Conservation (phyloP, 2,888 invertebrate genomes). For the Saturnia japonica region DNA sequence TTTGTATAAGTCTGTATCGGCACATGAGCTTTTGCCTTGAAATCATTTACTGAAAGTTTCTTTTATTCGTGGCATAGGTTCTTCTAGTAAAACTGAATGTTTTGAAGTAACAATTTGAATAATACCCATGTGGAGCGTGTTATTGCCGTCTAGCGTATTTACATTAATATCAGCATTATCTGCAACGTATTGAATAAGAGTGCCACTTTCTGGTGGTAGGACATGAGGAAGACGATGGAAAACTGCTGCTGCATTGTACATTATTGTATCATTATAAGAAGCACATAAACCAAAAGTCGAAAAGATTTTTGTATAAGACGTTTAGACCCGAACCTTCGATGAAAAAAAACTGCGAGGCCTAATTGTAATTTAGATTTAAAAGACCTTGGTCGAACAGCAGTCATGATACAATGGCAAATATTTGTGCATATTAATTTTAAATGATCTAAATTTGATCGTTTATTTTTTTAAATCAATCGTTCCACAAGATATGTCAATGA, state of each 20-base stretch:
- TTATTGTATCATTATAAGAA: slow-evolving; percentile 25
- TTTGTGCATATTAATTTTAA: slow-evolving; percentile 32
- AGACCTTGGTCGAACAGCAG: slow-evolving; percentile 36
- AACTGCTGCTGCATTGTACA: slow-evolving; percentile 46
- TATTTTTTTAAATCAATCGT: slow-evolving; percentile 42
- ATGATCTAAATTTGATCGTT: slow-evolving; percentile 38
- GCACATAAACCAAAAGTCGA: slow-evolving; percentile 16
- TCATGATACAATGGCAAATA: slow-evolving; percentile 31
- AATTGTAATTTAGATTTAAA: slow-evolving; percentile 35
- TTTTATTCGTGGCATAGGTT: slow-evolving; percentile 31
- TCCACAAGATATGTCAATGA: slow-evolving; percentile 37
- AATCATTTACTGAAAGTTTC: slow-evolving; percentile 35
- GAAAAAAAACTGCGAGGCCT: slow-evolving; percentile 30
- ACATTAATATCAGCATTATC: slow-evolving; percentile 32
- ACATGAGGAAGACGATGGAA: slow-evolving; percentile 45
- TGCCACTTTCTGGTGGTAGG: slow-evolving; percentile 44
- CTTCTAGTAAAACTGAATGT: slow-evolving; percentile 34
- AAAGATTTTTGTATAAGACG: slow-evolving; percentile 9
- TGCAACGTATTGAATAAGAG: slow-evolving; percentile 43
- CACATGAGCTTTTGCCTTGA: slow-evolving; percentile 40
- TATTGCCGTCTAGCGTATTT: slow-evolving; percentile 10
- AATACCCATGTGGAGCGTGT: slow-evolving; percentile 22
- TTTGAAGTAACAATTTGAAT: slow-evolving; percentile 34
- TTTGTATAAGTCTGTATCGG: slow-evolving; percentile 38
- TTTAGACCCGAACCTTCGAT: slow-evolving; percentile 25